Evolutionary conservation across 2,113 vertebrate species (phyloP).

Genomic region (Theristicus caerulescens): DNA sequence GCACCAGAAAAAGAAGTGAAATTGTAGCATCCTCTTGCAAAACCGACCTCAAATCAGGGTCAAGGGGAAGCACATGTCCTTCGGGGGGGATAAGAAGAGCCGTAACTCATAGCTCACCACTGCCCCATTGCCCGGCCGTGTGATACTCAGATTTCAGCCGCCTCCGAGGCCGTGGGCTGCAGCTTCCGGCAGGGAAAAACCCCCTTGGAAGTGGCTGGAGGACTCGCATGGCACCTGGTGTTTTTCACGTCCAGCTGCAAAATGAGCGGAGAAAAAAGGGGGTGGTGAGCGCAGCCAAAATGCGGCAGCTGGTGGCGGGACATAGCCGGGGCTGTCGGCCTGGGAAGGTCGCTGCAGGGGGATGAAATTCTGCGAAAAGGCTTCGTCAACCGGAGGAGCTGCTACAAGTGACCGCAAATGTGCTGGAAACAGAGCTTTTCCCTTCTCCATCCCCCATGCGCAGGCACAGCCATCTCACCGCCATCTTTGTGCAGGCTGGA

Average conservation of each 20-base stretch:
- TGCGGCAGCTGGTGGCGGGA: not conserved
- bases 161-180: rapidly evolving
- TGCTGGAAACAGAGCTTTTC: rapidly evolving
- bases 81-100: not conserved
- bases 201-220: rapidly evolving
- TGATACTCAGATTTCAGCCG: not conserved
- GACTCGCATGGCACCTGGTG: not conserved
- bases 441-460: not conserved
- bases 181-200: not conserved
- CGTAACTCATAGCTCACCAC: rapidly evolving
- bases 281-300: rapidly evolving
- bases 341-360: rapidly evolving
- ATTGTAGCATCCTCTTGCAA: rapidly evolving
- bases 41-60: rapidly evolving
- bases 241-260: not conserved
- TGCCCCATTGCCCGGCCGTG: rapidly evolving
- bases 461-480: not conserved
- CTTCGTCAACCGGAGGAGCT: not conserved
- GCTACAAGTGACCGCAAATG: rapidly evolving
- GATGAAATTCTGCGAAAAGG: not conserved
- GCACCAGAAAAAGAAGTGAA: not conserved
- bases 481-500: not conserved
- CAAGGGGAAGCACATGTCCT: rapidly evolving
- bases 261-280: not conserved
- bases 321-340: not conserved